These are phyloP conservation scores for Stomorhina lunata DNA, from an alignment of 2,888 invertebrate genomes.

Conservation along the genomic window DNA sequence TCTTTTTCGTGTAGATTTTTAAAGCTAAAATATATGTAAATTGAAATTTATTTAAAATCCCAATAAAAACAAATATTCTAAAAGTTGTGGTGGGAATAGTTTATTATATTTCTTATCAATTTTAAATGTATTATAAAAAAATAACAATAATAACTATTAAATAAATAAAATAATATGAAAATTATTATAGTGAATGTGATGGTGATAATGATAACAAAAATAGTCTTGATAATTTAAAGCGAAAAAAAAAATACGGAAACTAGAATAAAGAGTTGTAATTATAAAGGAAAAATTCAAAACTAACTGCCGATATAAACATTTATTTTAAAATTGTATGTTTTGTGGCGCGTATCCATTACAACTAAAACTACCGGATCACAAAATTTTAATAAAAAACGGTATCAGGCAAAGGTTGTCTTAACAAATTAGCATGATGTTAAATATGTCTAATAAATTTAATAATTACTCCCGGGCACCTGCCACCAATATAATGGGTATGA, in stretches of 20 bases:
- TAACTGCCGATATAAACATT: slow-evolving; percentile 20
- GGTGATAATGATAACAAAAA: slow-evolving; percentile 19
- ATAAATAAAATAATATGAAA: too few relatives aligned
- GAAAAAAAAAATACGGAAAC: background rate
- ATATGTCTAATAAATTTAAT: slow-evolving; percentile 72
- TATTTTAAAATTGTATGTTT: background rate
- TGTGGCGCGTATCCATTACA: slow-evolving; percentile 1
- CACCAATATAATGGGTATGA: slow-evolving; percentile 67
- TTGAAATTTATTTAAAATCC: slow-evolving; percentile 25
- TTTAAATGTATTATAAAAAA: slow-evolving; percentile 47
- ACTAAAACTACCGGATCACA: background rate
- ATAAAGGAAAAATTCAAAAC: slow-evolving; percentile 7
- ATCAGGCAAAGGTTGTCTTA: background rate
- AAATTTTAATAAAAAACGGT: background rate
- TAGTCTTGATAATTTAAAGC: slow-evolving; percentile 28
- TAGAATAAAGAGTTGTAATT: background rate
- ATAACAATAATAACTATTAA: slow-evolving; percentile 15
- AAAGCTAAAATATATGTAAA: slow-evolving; percentile 12
- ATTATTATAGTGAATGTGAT: slow-evolving; percentile 8
- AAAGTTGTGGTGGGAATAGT: slow-evolving; percentile 15
- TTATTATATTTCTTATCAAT: slow-evolving; percentile 38
- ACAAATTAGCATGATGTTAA: slow-evolving; percentile 71
- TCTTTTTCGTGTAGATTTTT: slow-evolving; percentile 22
- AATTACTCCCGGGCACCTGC: slow-evolving; percentile 68
- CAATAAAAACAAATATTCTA: slow-evolving; percentile 12